Conservation (phyloP, 2,888 invertebrate genomes). For the Drosophila merina region DNA sequence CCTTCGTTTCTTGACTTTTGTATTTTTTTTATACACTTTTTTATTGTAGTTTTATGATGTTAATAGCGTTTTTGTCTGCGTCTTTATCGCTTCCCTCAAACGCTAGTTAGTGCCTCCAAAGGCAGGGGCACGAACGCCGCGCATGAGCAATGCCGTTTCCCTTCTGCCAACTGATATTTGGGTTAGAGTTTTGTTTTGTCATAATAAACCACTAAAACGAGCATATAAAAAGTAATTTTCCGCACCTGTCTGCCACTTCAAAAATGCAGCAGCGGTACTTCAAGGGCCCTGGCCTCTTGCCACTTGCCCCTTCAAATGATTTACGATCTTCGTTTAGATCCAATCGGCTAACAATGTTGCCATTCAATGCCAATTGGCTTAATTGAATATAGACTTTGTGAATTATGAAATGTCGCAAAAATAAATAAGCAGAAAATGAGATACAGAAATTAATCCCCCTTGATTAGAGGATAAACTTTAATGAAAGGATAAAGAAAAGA, state of each 20-base stretch:
- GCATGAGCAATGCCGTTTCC: conserved; percentile 63
- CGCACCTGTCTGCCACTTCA: conserved; percentile 78
- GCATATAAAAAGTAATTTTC: conserved; percentile 81
- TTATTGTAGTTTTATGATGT: conserved; percentile 71
- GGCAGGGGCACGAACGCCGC: conserved; percentile 37
- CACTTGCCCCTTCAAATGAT: conserved; percentile 53
- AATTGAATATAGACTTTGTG: conserved; percentile 58
- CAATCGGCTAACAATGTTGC: conserved; percentile 61
- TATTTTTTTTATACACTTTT: conserved; percentile 14
- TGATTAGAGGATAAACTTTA: too few relatives aligned
- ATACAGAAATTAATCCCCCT: too few relatives aligned
- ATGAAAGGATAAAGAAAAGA: too few relatives aligned
- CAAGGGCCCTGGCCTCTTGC: conserved; percentile 45
- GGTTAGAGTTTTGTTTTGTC: conserved; percentile 72
- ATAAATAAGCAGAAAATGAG: conserved; percentile 23
- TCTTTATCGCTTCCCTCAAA: conserved; percentile 59
- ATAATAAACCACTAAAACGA: conserved; percentile 81
- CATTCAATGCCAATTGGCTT: conserved; percentile 52
- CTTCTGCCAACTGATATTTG: conserved; percentile 51
- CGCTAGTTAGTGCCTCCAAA: conserved; percentile 27
- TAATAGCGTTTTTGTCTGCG: conserved; percentile 63
- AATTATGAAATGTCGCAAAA: conserved; percentile 27
- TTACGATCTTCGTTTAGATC: conserved; percentile 65
- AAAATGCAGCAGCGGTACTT: conserved; percentile 67
- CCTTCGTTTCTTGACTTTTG: conserved; percentile 8